Evolutionary conservation across 2,797 vertebrate genomes (phyloP).

Genomic region (Channallabes apus): DNA sequence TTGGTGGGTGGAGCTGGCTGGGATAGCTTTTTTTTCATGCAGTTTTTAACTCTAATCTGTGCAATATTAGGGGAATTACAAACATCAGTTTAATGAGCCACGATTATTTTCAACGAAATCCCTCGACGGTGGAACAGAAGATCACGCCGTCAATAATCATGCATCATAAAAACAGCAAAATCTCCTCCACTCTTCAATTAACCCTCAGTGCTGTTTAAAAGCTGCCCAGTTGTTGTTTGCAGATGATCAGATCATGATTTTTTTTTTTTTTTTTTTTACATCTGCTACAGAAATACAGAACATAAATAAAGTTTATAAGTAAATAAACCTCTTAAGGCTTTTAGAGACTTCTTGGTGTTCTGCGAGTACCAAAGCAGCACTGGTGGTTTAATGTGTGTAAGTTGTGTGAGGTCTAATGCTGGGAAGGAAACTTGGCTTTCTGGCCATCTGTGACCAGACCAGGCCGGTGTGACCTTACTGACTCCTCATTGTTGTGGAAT

Average conservation of each 20-base stretch:
- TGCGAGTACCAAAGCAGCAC: neutral
- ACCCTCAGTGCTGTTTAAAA: neutral
- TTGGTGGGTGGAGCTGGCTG: slow-evolving; percentile 52
- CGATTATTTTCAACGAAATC: slow-evolving; percentile 46
- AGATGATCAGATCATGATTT: neutral
- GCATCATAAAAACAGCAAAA: slow-evolving; percentile 13
- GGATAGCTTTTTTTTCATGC: slow-evolving; percentile 48
- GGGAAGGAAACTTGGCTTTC: neutral
- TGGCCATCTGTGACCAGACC: slow-evolving; percentile 50
- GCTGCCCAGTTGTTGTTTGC: neutral
- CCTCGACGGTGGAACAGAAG: slow-evolving; percentile 47
- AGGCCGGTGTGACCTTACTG: slow-evolving; percentile 49
- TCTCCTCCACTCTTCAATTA: neutral
- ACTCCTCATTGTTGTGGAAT: slow-evolving; percentile 25
- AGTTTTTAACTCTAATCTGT: slow-evolving; percentile 46
- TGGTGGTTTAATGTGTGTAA: neutral
- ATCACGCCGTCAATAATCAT: slow-evolving; percentile 46
- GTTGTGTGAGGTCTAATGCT: neutral
- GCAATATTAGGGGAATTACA: slow-evolving; percentile 47
- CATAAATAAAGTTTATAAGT: neutral
- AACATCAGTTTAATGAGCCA: slow-evolving; percentile 49
- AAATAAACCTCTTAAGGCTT: neutral
- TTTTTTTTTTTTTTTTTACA: too few relatives aligned
- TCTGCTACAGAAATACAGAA: neutral
- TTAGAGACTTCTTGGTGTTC: neutral